Conservation (phyloP, 2,797 vertebrate species). For the Macropus fuliginosus region DNA sequence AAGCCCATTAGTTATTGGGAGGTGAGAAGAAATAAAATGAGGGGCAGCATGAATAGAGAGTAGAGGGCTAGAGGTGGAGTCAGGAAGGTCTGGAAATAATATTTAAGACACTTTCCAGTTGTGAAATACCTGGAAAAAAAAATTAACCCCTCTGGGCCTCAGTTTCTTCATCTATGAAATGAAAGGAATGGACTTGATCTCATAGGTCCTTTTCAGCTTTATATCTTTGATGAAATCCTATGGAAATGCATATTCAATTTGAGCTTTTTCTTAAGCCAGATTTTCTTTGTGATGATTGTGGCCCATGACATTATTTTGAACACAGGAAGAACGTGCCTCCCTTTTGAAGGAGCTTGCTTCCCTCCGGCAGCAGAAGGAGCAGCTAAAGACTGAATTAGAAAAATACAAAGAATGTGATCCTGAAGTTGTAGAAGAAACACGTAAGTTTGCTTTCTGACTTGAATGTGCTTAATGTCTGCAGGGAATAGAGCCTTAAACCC, state of each 20-base stretch:
- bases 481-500: not conserved
- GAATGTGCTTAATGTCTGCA: conserved; percentile 2
- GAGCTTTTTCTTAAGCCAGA: not conserved
- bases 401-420: conserved; percentile 97
- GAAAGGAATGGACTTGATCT: not conserved
- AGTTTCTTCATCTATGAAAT: not conserved
- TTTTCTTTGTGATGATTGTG: conserved; percentile 47
- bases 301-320: conserved; percentile 64
- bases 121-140: not conserved
- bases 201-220: not conserved
- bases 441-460: conserved; percentile 87
- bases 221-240: not conserved
- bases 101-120: not conserved
- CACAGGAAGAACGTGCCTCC: conserved; percentile 89
- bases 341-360: conserved; percentile 88
- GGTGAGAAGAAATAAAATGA: not conserved
- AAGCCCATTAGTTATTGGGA: not conserved
- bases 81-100: not conserved
- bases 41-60: not conserved
- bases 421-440: conserved; percentile 92
- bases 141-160: not conserved
- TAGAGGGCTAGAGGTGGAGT: not conserved
- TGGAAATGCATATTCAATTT: not conserved
- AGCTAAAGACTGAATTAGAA: conserved; percentile 91
- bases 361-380: conserved; percentile 87